Conservation (phyloP, 1,140 invertebrate species). For the Diprion similis region DNA sequence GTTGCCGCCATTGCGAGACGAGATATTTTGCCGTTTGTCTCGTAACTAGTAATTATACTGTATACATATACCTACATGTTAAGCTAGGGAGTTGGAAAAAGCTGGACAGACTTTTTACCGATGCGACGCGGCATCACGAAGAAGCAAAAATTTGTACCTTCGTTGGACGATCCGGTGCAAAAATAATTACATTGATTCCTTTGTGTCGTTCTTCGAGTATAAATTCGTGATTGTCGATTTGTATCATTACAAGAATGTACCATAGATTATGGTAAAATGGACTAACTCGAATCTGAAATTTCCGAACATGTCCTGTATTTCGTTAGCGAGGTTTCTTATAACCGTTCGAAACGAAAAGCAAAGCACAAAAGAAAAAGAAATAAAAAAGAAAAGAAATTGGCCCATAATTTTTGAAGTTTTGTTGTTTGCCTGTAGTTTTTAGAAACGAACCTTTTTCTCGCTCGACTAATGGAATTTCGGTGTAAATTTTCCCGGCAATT, state of each 20-base stretch:
- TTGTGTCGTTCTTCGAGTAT: too few species aligned
- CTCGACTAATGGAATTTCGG: neutral
- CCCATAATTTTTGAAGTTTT: neutral
- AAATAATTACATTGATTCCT: too few species aligned
- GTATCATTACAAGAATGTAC: too few species aligned
- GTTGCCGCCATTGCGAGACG: neutral
- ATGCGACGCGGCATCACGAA: neutral
- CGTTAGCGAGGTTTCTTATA: neutral
- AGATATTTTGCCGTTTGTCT: neutral
- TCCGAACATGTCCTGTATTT: neutral
- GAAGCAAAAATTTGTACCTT: too few species aligned
- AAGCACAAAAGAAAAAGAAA: neutral
- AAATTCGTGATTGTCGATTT: too few species aligned
- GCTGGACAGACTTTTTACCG: neutral
- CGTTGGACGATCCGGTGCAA: too few species aligned
- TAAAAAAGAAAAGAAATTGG: neutral
- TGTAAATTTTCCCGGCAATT: neutral
- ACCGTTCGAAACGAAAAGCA: neutral
- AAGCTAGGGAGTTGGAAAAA: neutral
- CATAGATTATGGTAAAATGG: too few species aligned
- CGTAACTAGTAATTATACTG: neutral
- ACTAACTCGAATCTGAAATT: neutral
- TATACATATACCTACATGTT: too few species aligned
- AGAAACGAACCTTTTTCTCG: neutral
- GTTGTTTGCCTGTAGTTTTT: neutral